Conservation (phyloP, 2,113 vertebrate species). For the Pycnonotus jocosus region DNA sequence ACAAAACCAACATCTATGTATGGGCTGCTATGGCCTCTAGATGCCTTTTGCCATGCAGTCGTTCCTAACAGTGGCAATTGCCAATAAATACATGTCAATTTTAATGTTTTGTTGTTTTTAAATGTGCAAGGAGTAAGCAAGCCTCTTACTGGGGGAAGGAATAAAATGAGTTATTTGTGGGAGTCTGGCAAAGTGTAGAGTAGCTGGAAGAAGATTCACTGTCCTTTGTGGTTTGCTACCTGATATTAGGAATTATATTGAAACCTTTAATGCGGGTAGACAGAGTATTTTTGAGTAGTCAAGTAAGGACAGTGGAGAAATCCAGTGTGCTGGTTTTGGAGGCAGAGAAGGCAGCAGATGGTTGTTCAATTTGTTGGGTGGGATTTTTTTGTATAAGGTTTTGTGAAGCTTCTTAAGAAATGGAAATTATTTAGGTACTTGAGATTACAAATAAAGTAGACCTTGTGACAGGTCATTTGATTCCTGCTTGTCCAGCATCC, state of each 20-base stretch:
- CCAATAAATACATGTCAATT: not conserved
- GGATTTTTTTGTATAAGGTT: not conserved
- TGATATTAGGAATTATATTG: not conserved
- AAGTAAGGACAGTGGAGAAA: not conserved
- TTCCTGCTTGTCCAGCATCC: not conserved
- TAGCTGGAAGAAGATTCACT: not conserved
- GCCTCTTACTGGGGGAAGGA: not conserved
- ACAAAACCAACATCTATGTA: not conserved
- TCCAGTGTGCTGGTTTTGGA: not conserved
- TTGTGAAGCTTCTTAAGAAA: not conserved
- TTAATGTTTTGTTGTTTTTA: not conserved
- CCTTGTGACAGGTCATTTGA: not conserved
- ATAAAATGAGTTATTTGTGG: not conserved
- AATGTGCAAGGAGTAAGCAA: not conserved
- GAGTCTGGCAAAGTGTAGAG: not conserved
- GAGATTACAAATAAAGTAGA: not conserved
- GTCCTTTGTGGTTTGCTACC: not conserved
- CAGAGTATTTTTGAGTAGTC: not conserved
- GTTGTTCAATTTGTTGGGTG: not conserved
- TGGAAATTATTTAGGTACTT: not conserved
- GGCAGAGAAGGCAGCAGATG: not conserved
- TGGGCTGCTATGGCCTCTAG: not conserved
- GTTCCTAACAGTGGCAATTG: not conserved
- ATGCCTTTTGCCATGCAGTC: not conserved
- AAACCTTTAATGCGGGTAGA: not conserved